Conservation (phyloP, 2,797 vertebrate genomes). For the Acomys russatus region DNA sequence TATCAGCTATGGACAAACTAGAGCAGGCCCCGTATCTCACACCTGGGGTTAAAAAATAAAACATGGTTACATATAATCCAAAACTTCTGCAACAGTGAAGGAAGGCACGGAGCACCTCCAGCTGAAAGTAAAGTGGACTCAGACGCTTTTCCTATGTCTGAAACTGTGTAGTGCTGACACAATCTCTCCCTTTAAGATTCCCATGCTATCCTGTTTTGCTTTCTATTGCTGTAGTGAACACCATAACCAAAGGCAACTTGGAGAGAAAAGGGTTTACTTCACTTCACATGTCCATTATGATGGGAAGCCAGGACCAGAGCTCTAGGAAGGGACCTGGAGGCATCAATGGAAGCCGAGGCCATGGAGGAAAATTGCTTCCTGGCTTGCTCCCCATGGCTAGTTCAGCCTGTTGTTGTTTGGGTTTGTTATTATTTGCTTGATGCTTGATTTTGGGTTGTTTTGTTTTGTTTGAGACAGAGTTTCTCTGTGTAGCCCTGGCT, state of each 20-base stretch:
- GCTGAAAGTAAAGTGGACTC: not conserved
- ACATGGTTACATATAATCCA: too few species aligned
- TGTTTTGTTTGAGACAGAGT: not conserved
- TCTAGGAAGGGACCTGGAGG: not conserved
- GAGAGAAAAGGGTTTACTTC: not conserved
- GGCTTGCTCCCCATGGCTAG: not conserved
- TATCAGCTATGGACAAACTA: too few species aligned
- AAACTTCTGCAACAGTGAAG: too few species aligned
- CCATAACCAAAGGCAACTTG: not conserved
- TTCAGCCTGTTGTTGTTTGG: not conserved
- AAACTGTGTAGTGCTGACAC: not conserved
- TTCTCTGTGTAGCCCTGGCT: not conserved
- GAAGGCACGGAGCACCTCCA: not conserved
- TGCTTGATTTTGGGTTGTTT: not conserved
- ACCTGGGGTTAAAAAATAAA: too few species aligned
- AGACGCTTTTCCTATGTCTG: not conserved
- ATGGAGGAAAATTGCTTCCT: too few species aligned
- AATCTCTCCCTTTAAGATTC: not conserved
- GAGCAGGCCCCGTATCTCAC: too few species aligned
- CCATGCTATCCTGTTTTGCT: not conserved
- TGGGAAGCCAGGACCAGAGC: not conserved
- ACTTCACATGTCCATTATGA: not conserved
- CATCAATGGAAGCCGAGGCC: not conserved
- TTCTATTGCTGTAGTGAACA: not conserved
- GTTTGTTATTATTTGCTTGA: not conserved